These are phyloP conservation scores for Bombus breviceps DNA, from an alignment of 1,140 invertebrate genomes.

Conservation along the genomic window DNA sequence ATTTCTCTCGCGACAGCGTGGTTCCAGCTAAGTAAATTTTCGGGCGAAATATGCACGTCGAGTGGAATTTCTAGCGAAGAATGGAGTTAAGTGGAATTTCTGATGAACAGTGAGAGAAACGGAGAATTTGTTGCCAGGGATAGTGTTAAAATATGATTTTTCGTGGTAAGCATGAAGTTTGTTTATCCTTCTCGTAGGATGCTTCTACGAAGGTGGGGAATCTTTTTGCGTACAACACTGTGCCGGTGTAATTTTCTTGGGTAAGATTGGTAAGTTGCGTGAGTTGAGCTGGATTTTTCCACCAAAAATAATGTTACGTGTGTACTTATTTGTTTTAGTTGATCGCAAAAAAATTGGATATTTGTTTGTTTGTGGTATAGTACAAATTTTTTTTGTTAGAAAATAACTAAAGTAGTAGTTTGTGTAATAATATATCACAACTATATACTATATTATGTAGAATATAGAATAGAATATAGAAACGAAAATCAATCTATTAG, in stretches of 20 bases:
- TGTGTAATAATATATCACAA: background rate
- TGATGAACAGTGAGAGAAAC: background rate
- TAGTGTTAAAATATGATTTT: background rate
- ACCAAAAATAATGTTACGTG: background rate
- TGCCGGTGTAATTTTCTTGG: background rate
- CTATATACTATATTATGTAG: too few species aligned
- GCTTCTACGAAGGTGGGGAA: background rate
- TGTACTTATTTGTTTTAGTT: background rate
- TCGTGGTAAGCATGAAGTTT: background rate
- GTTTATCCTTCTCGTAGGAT: background rate
- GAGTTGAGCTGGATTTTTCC: background rate
- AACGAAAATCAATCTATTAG: background rate
- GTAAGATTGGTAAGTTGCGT: background rate
- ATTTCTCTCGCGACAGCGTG: background rate
- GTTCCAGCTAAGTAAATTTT: slow-evolving; percentile 2
- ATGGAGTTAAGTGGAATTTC: background rate
- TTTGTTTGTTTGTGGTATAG: background rate
- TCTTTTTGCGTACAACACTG: background rate
- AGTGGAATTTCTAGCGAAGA: background rate
- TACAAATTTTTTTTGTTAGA: background rate
- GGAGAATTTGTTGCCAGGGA: background rate
- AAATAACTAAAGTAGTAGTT: background rate
- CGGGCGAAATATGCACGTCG: background rate
- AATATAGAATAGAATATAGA: too few species aligned
- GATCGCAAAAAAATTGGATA: too few species aligned